Percentiles rank a stretch among this genome's conserved stretches.
Conservation (phyloP, 2,797 vertebrate genomes). For the Sebastes elongatus region DNA sequence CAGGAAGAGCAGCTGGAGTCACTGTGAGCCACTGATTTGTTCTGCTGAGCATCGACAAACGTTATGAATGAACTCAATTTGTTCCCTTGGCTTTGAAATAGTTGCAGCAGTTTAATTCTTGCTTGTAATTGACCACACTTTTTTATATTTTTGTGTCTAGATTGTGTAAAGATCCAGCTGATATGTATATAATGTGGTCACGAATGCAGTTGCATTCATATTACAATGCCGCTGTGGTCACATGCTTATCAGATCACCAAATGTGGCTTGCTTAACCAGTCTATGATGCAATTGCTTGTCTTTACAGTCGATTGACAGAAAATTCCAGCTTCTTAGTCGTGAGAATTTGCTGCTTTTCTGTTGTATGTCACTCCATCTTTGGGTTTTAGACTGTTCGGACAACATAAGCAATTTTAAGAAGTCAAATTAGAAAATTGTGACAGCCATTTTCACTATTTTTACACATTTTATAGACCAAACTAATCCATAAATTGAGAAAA, state of each 20-base stretch:
- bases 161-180: neutral
- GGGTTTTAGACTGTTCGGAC: neutral
- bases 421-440: neutral
- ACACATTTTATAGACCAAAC: neutral
- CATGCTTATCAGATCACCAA: neutral
- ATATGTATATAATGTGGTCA: neutral
- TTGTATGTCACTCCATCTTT: neutral
- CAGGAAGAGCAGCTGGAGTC: conserved; percentile 8
- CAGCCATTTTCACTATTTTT: neutral
- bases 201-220: neutral
- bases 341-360: neutral
- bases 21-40: neutral
- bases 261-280: neutral
- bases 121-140: neutral
- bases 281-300: neutral
- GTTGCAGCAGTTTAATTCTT: neutral
- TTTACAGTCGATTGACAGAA: neutral
- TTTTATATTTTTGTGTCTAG: neutral
- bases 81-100: neutral
- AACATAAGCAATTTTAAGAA: neutral
- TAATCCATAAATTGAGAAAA: neutral
- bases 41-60: conserved; percentile 1
- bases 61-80: neutral
- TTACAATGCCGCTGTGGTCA: neutral
- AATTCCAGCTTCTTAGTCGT: neutral